These are phyloP conservation scores for Holothuria glaberrima DNA, from an alignment of 35 echinoderm and acorn worm genomes.

Conservation along the genomic window DNA sequence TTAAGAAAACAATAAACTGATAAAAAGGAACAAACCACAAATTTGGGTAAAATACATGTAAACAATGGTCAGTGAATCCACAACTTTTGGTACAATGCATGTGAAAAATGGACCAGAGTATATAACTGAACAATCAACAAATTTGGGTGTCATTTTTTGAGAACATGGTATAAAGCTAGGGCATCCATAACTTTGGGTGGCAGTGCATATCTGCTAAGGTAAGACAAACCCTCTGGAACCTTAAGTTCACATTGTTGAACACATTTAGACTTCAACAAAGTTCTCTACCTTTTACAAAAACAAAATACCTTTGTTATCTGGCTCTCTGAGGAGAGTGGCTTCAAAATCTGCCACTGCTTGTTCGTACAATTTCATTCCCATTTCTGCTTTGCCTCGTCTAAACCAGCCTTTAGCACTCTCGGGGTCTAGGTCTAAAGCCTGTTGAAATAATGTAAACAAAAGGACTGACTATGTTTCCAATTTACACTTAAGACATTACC, in stretches of 20 bases:
- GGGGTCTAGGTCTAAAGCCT: constrained; percentile 35
- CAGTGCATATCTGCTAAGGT: not conserved
- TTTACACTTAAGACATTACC: not conserved
- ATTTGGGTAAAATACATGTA: too few relatives aligned
- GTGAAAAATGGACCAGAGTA: too few relatives aligned
- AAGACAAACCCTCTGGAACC: not conserved
- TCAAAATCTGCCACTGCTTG: constrained; percentile 35
- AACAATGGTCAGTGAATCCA: too few relatives aligned
- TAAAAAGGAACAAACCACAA: too few relatives aligned
- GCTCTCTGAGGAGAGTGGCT: constrained; percentile 25
- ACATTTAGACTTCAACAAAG: not conserved
- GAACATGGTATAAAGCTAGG: constrained; percentile 1
- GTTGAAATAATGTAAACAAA: not conserved
- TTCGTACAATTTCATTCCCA: constrained; percentile 42
- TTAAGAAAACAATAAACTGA: too few relatives aligned
- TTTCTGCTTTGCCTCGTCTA: constrained; percentile 39
- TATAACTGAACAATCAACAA: too few relatives aligned
- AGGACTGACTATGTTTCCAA: not conserved
- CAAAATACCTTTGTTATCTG: constrained; percentile 51
- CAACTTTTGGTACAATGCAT: too few relatives aligned
- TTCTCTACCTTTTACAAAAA: not conserved
- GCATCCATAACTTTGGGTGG: not conserved
- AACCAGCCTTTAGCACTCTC: constrained; percentile 37
- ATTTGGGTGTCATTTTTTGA: too few relatives aligned
- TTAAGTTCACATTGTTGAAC: not conserved